A percentile compares a stretch with the other conserved stretches of the same genome.
These are phyloP conservation scores for Fukomys damarensis DNA, from an alignment of 2,113 vertebrate genomes.

Conservation along the genomic window DNA sequence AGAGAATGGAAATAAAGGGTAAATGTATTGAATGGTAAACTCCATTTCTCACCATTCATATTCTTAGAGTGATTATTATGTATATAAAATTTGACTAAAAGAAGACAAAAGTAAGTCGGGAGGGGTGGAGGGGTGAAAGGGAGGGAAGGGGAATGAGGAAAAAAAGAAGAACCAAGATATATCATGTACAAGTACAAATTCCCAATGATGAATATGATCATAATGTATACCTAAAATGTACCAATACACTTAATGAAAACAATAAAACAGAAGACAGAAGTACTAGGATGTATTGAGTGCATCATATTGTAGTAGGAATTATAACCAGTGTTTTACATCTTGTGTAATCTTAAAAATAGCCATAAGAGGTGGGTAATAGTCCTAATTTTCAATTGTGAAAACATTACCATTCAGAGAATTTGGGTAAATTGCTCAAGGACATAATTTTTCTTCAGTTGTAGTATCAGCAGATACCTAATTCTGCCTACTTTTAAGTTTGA, in stretches of 20 bases:
- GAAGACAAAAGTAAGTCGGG: neutral
- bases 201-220: no score
- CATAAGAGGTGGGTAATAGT: conserved; percentile 14
- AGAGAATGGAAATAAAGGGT: conserved; percentile 28
- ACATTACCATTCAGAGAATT: conserved; percentile 40
- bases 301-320: conserved; percentile 14
- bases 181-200: no score
- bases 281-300: neutral
- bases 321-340: conserved; percentile 19
- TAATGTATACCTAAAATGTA: no score
- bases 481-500: conserved; percentile 20
- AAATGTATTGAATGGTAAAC: conserved; percentile 33
- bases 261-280: conserved; percentile 1
- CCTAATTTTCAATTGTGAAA: conserved; percentile 47
- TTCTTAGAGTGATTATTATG: conserved; percentile 34
- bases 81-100: neutral
- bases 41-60: conserved; percentile 12
- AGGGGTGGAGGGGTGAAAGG: no score
- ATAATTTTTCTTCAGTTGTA: neutral
- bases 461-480: conserved; percentile 32
- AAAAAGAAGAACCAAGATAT: no score
- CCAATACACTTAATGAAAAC: no score
- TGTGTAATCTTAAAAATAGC: conserved; percentile 54
- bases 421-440: conserved; percentile 29
- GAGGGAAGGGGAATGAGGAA: no score